Percentiles rank a stretch among this genome's conserved stretches.
phyloP scores from a whole-genome alignment of 2,888 invertebrate genomes.

The Tetheella fluctuosa region DNA sequence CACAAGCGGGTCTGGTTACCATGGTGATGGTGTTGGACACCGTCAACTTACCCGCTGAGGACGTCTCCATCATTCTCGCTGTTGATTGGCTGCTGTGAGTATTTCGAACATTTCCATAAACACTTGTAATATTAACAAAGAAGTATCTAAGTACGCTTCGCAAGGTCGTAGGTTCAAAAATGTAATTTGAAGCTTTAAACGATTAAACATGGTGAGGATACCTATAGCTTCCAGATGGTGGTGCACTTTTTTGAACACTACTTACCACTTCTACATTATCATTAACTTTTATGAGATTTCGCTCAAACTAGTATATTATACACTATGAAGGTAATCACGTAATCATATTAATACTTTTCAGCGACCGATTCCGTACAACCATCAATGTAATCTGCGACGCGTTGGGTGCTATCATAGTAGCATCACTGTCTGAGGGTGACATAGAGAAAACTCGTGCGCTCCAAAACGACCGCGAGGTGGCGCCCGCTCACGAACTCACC shows the following conservation, averaged over 20 bases:
- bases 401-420: conserved; percentile 95
- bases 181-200: too few species aligned
- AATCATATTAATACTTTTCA: conserved; percentile 59
- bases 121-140: too few species aligned
- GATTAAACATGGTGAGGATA: too few species aligned
- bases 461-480: conserved; percentile 73
- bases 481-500: conserved; percentile 87
- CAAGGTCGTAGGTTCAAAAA: not conserved
- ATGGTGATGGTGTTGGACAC: conserved; percentile 98
- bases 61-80: conserved; percentile 95
- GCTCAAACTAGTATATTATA: too few species aligned
- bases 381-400: conserved; percentile 98
- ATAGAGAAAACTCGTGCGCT: conserved; percentile 67
- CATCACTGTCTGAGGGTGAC: conserved; percentile 91
- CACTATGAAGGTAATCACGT: too few species aligned
- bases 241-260: too few species aligned
- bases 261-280: too few species aligned
- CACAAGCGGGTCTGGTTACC: conserved; percentile 97
- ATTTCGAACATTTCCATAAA: not conserved
- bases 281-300: too few species aligned
- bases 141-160: too few species aligned
- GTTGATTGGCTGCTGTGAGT: conserved; percentile 97
- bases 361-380: conserved; percentile 94
- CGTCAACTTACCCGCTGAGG: conserved; percentile 94
- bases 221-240: too few species aligned